Percentiles rank a stretch among this genome's conserved stretches.
Conservation (phyloP, 92 coral and sea anemone species). For the Meandrina meandrites region DNA sequence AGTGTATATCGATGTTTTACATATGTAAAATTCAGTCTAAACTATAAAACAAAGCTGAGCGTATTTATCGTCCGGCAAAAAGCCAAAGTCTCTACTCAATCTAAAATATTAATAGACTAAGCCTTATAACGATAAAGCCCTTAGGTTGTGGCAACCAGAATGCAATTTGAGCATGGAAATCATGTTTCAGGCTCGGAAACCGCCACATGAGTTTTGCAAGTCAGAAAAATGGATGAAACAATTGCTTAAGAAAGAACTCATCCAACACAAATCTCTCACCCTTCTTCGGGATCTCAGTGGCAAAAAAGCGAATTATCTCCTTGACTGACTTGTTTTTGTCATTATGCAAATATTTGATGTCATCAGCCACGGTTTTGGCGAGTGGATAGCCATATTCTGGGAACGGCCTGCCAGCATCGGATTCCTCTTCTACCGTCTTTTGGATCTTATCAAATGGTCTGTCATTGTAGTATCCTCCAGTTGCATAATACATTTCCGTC, state of each 20-base stretch:
- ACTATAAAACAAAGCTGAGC: too few relatives aligned
- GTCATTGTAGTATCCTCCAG: slow-evolving; percentile 44
- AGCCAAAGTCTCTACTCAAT: too few relatives aligned
- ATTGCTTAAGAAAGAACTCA: slow-evolving; percentile 44
- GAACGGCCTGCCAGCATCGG: slow-evolving; percentile 48
- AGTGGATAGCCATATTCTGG: slow-evolving; percentile 54
- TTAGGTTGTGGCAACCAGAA: too few relatives aligned
- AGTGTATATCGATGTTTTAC: too few relatives aligned
- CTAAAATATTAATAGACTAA: too few relatives aligned
- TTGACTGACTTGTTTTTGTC: slow-evolving; percentile 56
- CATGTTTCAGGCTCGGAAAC: too few relatives aligned
- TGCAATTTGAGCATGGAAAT: not conserved
- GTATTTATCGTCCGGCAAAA: too few relatives aligned
- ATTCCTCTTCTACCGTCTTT: slow-evolving; percentile 18
- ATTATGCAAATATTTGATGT: slow-evolving; percentile 47
- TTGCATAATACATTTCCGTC: slow-evolving; percentile 50
- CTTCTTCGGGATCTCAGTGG: slow-evolving; percentile 37
- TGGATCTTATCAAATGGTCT: slow-evolving; percentile 33
- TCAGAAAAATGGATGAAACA: too few relatives aligned
- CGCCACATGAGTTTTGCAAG: too few relatives aligned
- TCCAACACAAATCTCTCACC: slow-evolving; percentile 54
- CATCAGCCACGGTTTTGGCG: slow-evolving; percentile 59
- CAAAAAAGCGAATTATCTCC: slow-evolving; percentile 56
- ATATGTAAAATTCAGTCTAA: too few relatives aligned
- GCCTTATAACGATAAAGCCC: too few relatives aligned